Base-by-base conservation (phyloP, 92 coral and sea anemone genomes). In the Umimayanthus kanabou region DNA sequence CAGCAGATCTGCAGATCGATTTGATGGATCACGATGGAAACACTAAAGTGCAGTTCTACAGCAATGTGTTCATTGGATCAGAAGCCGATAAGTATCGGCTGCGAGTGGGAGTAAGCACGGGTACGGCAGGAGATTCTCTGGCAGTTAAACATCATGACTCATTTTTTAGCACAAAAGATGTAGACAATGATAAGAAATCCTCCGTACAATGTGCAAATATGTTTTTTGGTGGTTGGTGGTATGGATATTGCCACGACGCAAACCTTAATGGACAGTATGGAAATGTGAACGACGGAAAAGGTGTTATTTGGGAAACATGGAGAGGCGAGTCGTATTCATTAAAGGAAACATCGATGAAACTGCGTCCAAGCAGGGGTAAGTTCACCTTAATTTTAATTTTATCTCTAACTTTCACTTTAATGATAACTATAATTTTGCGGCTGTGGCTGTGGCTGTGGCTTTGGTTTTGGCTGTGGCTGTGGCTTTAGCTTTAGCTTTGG, bases 41-140 rank as follows among this genome's bases (percentile, higher is more conserved):
- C 11, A 75, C 50, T 6, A 39, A 39, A 75, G 79, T 75, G 49
- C 79, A 75, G 79, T 75, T 75, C 79, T 75, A 75, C 53, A 33
- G 79, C 47, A 18, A 39, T 39, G 53, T 75, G 50, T 18, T 20
- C 13, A 75, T 75, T 75, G 79, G 79, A 10, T 53, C 79, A 40
- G 79, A 75, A 26, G 13, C 29, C 28, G 79, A 75, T 13, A 75
- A 75, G 53, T 75, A 75, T 75, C 47, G 79, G 30, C 53, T 75
- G 42, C 42, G 53, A 9, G 29, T 75, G 14, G 79, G 79, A 22
- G 4, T 26, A 18, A 16, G 3, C 23, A 3, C 22, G 2, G 79
- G 79, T n/a, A 37, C 79, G 39, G 79, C 79, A 23, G 53, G 79
- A 3, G 79, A 75, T 40, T 39, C 79, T 18, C 53, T 75, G 49